phyloP scores from a whole-genome alignment of 2,888 invertebrate species.

The Idaea dimidiata region DNA sequence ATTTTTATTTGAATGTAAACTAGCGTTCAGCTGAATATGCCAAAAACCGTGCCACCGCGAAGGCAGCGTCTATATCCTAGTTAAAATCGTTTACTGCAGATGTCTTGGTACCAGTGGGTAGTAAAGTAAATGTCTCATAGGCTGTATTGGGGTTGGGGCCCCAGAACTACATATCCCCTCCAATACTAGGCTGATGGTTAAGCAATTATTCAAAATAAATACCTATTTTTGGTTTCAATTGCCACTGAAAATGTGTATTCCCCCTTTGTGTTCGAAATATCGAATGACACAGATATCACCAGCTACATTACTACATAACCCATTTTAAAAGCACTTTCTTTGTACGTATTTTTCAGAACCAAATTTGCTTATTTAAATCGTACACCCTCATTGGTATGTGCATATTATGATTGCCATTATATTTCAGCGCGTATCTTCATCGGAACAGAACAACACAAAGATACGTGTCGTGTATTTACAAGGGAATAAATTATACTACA shows the following conservation, averaged over 20 bases:
- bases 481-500: conserved; percentile 1
- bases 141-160: no score
- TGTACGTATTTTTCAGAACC: background rate
- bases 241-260: background rate
- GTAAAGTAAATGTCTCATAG: no score
- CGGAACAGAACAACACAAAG: background rate
- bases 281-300: background rate
- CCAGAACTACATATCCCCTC: no score
- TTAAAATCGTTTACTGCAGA: no score
- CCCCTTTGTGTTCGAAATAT: background rate
- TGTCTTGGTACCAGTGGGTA: no score
- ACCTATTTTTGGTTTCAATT: no score
- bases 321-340: background rate
- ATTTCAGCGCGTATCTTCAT: background rate
- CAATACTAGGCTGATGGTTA: no score
- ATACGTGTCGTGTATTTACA: background rate
- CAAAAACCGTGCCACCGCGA: no score
- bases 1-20: no score
- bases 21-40: no score
- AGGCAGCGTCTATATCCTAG: no score
- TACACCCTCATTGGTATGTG: conserved; percentile 1
- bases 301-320: background rate
- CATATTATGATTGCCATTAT: background rate
- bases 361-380: background rate
- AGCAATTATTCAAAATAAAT: no score